These are phyloP conservation scores for Phrynocephalus versicolor DNA, from an alignment of 2,113 vertebrate species.

Conservation along the genomic window DNA sequence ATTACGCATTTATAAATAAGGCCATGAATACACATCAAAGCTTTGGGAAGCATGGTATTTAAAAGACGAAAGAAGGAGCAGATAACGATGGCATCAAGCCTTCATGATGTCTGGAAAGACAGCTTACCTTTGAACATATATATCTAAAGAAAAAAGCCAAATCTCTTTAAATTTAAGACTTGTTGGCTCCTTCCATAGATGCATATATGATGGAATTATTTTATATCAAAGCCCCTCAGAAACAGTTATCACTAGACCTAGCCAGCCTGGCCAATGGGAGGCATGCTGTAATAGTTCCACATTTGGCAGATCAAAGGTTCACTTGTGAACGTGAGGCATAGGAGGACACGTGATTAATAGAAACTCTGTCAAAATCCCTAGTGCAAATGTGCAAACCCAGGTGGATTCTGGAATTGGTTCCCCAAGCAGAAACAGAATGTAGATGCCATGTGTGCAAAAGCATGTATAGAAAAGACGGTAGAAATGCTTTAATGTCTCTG, in stretches of 20 bases:
- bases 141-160: not conserved
- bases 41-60: not conserved
- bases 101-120: not conserved
- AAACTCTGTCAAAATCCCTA: not conserved
- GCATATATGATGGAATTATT: not conserved
- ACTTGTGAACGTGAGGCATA: not conserved
- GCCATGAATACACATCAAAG: slow-evolving; percentile 64
- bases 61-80: slow-evolving; percentile 25
- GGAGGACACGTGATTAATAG: not conserved
- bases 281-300: not conserved
- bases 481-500: not conserved
- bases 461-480: not conserved
- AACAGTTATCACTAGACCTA: not conserved
- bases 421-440: not conserved
- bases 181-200: not conserved
- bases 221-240: not conserved
- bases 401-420: not conserved
- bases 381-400: not conserved
- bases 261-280: not conserved
- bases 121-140: not conserved
- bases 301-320: too few species aligned
- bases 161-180: not conserved
- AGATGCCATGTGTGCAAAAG: not conserved
- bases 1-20: slow-evolving; percentile 48
- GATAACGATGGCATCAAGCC: not conserved